phyloP scores from a whole-genome alignment of 2,888 invertebrate genomes.

The Drosophila cognata region DNA sequence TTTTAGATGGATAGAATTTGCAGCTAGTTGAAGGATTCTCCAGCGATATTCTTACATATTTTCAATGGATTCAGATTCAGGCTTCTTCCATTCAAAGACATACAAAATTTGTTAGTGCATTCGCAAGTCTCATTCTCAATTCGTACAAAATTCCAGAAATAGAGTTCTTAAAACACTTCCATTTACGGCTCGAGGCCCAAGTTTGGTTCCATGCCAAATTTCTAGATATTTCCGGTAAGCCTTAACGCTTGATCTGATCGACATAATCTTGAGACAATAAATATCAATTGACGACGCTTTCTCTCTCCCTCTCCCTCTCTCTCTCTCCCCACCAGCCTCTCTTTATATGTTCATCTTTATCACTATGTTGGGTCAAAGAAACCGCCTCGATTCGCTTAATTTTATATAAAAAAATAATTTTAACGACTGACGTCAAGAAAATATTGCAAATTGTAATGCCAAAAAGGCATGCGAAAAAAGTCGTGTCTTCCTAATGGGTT shows the following conservation, averaged over 20 bases:
- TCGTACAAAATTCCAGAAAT: neutral
- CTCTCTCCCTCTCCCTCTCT: neutral
- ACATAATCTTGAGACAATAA: constrained; percentile 42
- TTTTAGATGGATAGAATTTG: neutral
- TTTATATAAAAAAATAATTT: constrained; percentile 6
- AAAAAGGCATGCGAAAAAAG: constrained; percentile 23
- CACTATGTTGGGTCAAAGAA: constrained; percentile 21
- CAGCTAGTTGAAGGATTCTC: neutral
- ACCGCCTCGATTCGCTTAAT: constrained; percentile 12
- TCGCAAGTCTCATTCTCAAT: neutral
- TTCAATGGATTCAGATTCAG: too few species aligned
- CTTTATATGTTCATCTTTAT: neutral
- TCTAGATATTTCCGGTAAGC: constrained; percentile 12
- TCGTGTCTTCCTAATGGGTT: constrained; percentile 50
- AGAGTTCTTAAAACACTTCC: neutral
- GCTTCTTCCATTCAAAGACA: neutral
- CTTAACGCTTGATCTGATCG: constrained; percentile 19
- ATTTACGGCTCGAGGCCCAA: neutral
- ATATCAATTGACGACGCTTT: constrained; percentile 44
- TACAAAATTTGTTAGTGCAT: neutral
- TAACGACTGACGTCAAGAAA: constrained; percentile 34
- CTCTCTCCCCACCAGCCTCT: neutral
- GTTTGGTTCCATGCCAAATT: neutral
- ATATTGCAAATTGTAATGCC: neutral
- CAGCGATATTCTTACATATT: neutral